Base-by-base conservation (phyloP, 2,888 invertebrate species). In the Frankliniella fusca region DNA sequence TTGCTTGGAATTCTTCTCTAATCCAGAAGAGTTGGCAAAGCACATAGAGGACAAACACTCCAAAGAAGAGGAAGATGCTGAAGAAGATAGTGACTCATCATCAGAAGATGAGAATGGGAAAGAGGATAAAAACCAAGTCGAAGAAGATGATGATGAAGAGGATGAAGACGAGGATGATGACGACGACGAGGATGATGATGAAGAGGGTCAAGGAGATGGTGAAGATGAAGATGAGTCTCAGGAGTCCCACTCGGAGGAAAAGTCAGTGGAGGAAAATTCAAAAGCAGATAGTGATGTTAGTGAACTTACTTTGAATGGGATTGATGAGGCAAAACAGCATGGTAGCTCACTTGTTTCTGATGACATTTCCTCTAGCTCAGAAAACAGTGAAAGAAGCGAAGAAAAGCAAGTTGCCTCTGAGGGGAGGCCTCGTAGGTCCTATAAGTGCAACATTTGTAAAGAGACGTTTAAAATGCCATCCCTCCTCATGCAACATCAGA, bases 1-100 rank as follows among this genome's bases (percentile, higher is more conserved):
- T n/a, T 92, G 92, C 84, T 87, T 91, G 81, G 90, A 90, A 79
- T 90, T 91, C n/a, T 91, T 91, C 84, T 89, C 89, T 8, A 88
- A 88, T 8, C 90, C 90, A 83, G 87, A 88, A 7, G 89, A 90
- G 80, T 86, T 91, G n/a, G 88, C 89, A 81, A 85, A 87, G 81
- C 91, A 91, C 84, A 89, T 89, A 84, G 88, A 89, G 82, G 85
- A 85, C 28, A 86, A 86, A 83, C 82, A 70, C 50, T 12, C 20
- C 80, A 82, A 81, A 8, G 18, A 20, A 3, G 27, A 76, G 23
- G 27, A 76, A 27, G 27, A 76, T 27, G 10, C 23, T 12, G 12
- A 27, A 18, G 61, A 61, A 1, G 18, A 61, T 61, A 38, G 38
- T 38, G 38, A 38, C 38, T 80, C 23, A 70, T 48, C 61, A 27